phyloP scores from a whole-genome alignment of 92 coral and sea anemone species.

The Blastomussa wellsi region DNA sequence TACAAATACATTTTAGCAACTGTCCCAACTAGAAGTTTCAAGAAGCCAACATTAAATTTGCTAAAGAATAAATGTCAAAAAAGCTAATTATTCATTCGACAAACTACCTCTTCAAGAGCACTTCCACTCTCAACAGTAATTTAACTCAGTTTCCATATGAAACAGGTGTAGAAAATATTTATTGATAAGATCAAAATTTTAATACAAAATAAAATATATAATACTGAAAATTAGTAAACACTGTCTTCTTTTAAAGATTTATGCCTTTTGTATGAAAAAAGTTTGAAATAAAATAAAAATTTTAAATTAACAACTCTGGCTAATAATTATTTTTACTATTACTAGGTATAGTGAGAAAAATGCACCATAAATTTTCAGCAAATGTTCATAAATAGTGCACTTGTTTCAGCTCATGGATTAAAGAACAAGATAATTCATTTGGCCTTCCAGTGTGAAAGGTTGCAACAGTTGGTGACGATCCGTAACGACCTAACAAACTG shows the following conservation, averaged over 20 bases:
- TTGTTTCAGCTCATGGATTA: too few relatives aligned
- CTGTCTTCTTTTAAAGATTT: not conserved
- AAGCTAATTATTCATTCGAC: not conserved
- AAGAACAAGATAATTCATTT: too few relatives aligned
- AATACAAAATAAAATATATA: not conserved
- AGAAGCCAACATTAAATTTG: not conserved
- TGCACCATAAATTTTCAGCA: not conserved
- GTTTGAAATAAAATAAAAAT: not conserved
- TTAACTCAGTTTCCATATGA: not conserved
- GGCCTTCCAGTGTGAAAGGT: too few relatives aligned
- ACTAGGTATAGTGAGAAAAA: not conserved
- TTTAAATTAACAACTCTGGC: not conserved
- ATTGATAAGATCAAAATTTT: not conserved
- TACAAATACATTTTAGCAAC: constrained; percentile 9
- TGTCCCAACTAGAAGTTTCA: not conserved
- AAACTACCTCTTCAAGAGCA: not conserved
- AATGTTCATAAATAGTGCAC: too few relatives aligned
- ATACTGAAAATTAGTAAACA: not conserved
- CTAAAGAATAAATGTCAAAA: not conserved
- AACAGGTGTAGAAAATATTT: not conserved
- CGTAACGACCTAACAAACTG: too few relatives aligned
- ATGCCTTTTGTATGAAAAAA: not conserved
- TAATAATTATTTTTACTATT: not conserved
- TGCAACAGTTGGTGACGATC: too few relatives aligned
- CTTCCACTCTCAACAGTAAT: not conserved